A percentile compares a stretch with the other conserved stretches of the same genome.
phyloP scores from a whole-genome alignment of 2,113 vertebrate genomes.

The Lasiurus cinereus region DNA sequence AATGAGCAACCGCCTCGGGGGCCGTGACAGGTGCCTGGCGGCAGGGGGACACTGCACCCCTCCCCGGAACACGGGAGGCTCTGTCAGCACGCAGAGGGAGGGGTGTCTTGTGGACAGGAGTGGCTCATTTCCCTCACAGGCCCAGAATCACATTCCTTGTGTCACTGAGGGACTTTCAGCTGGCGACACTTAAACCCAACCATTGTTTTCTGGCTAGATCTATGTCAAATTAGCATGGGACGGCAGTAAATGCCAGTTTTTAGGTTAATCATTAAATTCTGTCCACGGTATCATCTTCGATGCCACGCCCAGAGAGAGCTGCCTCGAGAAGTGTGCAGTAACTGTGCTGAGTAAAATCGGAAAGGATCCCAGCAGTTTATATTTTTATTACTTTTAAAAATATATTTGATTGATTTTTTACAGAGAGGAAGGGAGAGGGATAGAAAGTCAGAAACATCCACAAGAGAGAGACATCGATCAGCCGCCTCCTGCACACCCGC shows the following conservation, averaged over 20 bases:
- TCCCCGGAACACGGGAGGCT: not conserved
- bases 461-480: no score
- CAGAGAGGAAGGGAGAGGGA: no score
- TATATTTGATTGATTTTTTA: no score
- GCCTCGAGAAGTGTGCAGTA: no score
- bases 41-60: rapidly evolving
- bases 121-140: not conserved
- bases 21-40: not conserved
- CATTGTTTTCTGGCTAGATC: not conserved
- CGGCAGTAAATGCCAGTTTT: not conserved
- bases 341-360: not conserved
- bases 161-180: not conserved
- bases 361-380: not conserved
- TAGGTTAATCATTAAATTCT: not conserved
- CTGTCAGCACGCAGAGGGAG: rapidly evolving
- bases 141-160: not conserved
- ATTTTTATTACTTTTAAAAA: no score
- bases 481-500: no score
- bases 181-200: not conserved
- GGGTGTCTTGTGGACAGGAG: not conserved
- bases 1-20: not conserved
- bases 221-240: not conserved
- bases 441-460: no score
- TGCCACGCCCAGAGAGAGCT: not conserved
- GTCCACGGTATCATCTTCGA: not conserved